phyloP scores from a whole-genome alignment of 2,888 invertebrate genomes.

The Andrena flavipes region DNA sequence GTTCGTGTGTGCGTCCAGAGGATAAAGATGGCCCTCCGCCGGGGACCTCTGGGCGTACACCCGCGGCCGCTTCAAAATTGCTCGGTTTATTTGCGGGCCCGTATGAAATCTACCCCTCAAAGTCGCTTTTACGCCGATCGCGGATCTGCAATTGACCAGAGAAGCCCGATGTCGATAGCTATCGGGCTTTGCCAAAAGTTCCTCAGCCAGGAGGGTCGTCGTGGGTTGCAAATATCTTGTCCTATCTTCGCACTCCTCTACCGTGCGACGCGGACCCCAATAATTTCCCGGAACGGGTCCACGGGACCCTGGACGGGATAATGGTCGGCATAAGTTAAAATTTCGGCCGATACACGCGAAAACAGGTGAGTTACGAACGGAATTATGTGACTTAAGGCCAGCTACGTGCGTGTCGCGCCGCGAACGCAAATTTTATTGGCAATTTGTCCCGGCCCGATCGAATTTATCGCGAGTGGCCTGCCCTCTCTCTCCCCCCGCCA shows the following conservation, averaged over 20 bases:
- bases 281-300: constrained; percentile 50
- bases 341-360: constrained; percentile 78
- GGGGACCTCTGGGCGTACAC: constrained; percentile 19
- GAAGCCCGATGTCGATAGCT: too few relatives aligned
- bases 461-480: constrained; percentile 71
- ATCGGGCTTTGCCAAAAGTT: constrained; percentile 47
- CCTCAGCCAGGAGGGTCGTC: constrained; percentile 12
- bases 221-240: constrained; percentile 59
- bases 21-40: constrained; percentile 61
- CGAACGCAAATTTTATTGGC: constrained; percentile 75
- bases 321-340: constrained; percentile 80
- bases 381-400: constrained; percentile 77
- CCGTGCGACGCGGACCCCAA: constrained; percentile 47
- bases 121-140: constrained; percentile 23
- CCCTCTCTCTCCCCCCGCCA: background rate
- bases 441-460: constrained; percentile 75
- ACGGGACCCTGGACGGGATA: constrained; percentile 65
- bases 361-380: constrained; percentile 79
- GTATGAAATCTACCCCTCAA: constrained; percentile 56
- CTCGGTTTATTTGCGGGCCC: constrained; percentile 69
- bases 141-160: constrained; percentile 56
- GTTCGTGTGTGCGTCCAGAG: constrained; percentile 23
- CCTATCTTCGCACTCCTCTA: constrained; percentile 42
- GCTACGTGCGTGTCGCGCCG: constrained; percentile 57
- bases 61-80: constrained; percentile 56